These are phyloP conservation scores for Oreonectes daqikongensis DNA, from an alignment of 2,797 vertebrate species.

Conservation along the genomic window DNA sequence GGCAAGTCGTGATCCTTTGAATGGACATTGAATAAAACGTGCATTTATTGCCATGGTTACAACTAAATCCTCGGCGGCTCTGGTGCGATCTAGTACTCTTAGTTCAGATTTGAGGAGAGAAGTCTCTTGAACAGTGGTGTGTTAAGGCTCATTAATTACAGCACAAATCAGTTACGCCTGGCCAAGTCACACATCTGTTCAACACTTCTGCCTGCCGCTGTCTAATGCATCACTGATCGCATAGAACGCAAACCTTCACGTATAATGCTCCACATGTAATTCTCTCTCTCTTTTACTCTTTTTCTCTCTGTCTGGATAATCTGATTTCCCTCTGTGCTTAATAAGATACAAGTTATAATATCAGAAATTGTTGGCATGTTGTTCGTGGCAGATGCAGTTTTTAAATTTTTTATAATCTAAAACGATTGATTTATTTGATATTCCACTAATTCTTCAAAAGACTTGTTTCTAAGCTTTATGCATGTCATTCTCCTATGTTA, in stretches of 20 bases:
- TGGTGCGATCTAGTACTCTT: conserved; percentile 16
- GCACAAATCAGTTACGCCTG: conserved; percentile 59
- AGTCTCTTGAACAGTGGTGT: conserved; percentile 52
- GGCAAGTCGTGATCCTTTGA: conserved; percentile 35
- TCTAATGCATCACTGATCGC: conserved; percentile 55
- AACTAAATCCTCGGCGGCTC: conserved; percentile 31
- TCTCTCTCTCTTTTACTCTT: conserved; percentile 17
- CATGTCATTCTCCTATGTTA: too few relatives aligned
- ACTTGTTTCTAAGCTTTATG: too few relatives aligned
- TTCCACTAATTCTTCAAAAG: too few relatives aligned
- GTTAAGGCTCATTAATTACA: conserved; percentile 64
- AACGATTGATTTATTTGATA: too few relatives aligned
- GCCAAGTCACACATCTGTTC: conserved; percentile 62
- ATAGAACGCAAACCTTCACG: conserved; percentile 35
- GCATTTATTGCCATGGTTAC: conserved; percentile 34
- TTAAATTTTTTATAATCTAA: too few relatives aligned
- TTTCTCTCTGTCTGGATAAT: not conserved
- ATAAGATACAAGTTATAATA: not conserved
- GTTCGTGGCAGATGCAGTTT: too few relatives aligned
- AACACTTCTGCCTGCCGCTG: conserved; percentile 47
- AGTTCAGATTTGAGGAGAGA: conserved; percentile 46
- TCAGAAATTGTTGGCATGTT: not conserved
- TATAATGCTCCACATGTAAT: conserved; percentile 32
- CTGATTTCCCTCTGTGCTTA: not conserved
- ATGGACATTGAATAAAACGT: conserved; percentile 43